These are phyloP conservation scores for Lathronympha strigana DNA, from an alignment of 2,888 invertebrate genomes.

Conservation along the genomic window DNA sequence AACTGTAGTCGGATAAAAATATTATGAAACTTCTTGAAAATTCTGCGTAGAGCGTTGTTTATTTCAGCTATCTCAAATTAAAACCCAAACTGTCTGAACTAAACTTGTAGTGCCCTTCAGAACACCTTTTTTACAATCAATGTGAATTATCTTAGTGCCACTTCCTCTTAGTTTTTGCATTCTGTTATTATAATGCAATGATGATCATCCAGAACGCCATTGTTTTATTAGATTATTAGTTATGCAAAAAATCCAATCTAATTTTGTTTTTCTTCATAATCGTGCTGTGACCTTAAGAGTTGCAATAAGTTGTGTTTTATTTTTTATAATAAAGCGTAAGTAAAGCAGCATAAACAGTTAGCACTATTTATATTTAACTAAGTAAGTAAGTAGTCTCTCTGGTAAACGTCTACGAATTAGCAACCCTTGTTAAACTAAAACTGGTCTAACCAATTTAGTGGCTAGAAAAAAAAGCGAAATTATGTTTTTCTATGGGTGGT, in stretches of 20 bases:
- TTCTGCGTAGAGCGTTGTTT: no score
- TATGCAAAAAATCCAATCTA: slow-evolving; percentile 25
- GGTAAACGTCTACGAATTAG: no score
- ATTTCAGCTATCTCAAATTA: no score
- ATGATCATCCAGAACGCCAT: slow-evolving; percentile 13
- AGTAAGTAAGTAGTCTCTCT: no score
- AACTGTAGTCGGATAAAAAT: no score
- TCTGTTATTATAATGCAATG: slow-evolving; percentile 38
- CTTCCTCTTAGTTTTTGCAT: slow-evolving; percentile 36
- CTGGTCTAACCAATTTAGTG: no score
- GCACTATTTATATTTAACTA: no score
- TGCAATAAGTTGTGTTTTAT: slow-evolving; percentile 6
- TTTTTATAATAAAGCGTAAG: not conserved
- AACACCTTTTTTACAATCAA: not conserved
- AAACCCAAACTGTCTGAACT: not conserved
- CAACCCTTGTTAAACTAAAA: no score
- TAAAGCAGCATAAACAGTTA: not conserved
- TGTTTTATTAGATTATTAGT: slow-evolving; percentile 29
- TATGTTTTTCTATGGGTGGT: no score
- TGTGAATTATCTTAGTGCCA: slow-evolving; percentile 23
- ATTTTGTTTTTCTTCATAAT: slow-evolving; percentile 17
- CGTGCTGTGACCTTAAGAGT: slow-evolving; percentile 1
- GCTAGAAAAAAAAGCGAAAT: no score
- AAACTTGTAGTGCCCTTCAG: slow-evolving; percentile 20
- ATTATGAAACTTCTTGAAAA: no score